A percentile compares a stretch with the other conserved stretches of the same genome.
Evolutionary conservation across 2,113 vertebrate species (phyloP).

Genomic region (Saccopteryx bilineata): DNA sequence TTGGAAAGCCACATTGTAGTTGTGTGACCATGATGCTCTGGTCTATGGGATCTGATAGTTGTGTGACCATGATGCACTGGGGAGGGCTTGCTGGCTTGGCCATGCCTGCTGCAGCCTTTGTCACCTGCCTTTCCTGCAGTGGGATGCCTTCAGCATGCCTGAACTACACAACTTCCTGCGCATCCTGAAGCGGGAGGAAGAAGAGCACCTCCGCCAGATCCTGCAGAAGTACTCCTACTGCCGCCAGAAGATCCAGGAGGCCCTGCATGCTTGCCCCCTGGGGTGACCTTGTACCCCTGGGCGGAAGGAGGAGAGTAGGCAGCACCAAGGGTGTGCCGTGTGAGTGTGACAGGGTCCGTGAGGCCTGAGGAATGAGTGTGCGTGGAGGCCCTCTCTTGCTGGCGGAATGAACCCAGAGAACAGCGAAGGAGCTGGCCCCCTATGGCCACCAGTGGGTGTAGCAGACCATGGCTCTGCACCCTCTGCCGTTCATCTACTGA

Average conservation of each 20-base stretch:
- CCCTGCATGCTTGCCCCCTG: conserved; percentile 89
- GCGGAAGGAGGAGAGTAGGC: conserved; percentile 70
- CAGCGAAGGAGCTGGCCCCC: conserved; percentile 35
- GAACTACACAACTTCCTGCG: conserved; percentile 96
- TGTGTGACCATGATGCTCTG: not conserved
- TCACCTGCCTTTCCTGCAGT: conserved; percentile 87
- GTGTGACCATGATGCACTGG: not conserved
- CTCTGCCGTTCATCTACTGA: not conserved
- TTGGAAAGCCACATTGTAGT: not conserved
- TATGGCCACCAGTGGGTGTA: conserved; percentile 51
- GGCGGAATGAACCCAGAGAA: conserved; percentile 58
- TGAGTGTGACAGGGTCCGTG: conserved; percentile 79
- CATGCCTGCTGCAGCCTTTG: not conserved
- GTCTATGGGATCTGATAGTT: not conserved
- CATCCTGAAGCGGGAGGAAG: conserved; percentile 96
- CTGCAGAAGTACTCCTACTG: conserved; percentile 92
- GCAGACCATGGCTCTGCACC: conserved; percentile 14
- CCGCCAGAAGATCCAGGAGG: conserved; percentile 93
- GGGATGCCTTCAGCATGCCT: conserved; percentile 96
- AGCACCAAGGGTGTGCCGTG: conserved; percentile 73
- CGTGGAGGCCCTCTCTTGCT: conserved; percentile 56
- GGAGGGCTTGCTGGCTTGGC: not conserved
- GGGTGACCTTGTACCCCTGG: conserved; percentile 88
- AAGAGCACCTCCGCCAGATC: conserved; percentile 94
- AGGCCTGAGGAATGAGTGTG: conserved; percentile 82